These are phyloP conservation scores for Tetramorium parvispinum DNA, from an alignment of 1,140 invertebrate species.

Conservation along the genomic window DNA sequence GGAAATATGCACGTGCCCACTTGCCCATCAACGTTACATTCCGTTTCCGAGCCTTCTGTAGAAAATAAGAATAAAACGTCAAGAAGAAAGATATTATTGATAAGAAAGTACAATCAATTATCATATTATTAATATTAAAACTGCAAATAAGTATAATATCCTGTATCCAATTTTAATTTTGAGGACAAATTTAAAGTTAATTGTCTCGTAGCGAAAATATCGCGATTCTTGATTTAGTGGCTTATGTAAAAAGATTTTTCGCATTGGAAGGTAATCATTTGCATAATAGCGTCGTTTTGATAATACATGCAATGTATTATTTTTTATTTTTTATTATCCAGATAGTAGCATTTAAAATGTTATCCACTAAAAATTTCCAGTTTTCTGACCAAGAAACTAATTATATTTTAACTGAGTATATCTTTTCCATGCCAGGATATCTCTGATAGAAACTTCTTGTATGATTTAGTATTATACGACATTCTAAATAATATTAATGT, in stretches of 20 bases:
- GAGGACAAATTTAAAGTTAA: background rate
- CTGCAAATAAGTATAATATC: background rate
- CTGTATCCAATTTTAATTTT: background rate
- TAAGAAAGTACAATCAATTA: background rate
- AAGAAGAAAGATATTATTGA: background rate
- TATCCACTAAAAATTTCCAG: background rate
- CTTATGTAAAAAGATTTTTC: background rate
- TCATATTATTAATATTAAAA: background rate
- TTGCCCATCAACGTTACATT: conserved; percentile 77
- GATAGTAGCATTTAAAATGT: background rate
- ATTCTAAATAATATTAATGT: background rate
- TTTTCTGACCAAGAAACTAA: background rate
- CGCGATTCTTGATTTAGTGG: background rate
- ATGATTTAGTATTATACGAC: background rate
- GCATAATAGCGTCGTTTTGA: too few relatives aligned
- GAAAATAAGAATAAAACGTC: background rate
- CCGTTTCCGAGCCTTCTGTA: conserved; percentile 6
- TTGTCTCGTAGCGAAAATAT: background rate
- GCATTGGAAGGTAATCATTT: background rate
- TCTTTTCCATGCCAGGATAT: background rate
- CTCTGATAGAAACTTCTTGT: background rate
- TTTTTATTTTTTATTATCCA: background rate
- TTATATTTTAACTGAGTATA: too few relatives aligned
- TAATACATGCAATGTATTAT: background rate
- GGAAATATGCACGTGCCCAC: conserved; percentile 82